Evolutionary conservation across 2,113 vertebrate species (phyloP).

Genomic region (Garra rufa): DNA sequence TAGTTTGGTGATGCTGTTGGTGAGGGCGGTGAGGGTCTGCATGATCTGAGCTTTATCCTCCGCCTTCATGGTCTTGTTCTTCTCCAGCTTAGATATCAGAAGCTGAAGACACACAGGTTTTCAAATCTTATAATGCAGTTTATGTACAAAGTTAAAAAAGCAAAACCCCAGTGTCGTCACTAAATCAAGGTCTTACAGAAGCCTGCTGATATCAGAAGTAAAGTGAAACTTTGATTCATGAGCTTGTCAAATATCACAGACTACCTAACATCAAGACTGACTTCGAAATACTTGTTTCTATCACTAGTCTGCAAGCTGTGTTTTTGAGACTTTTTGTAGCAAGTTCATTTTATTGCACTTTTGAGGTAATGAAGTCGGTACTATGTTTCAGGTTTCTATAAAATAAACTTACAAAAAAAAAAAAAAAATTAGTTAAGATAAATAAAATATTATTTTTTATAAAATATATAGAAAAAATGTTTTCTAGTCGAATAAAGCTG

Average conservation of each 20-base stretch:
- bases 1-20: constrained; percentile 93
- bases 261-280: background rate
- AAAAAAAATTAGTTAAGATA: no score
- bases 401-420: no score
- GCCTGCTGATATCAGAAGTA: background rate
- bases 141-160: background rate
- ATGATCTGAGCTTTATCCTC: constrained; percentile 97
- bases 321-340: no score
- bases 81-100: constrained; percentile 95
- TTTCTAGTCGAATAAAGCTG: no score
- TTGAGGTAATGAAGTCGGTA: no score
- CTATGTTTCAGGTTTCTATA: no score
- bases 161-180: no score
- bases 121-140: background rate
- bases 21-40: constrained; percentile 88
- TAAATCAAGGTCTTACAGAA: background rate
- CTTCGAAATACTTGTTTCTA: background rate
- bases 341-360: no score
- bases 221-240: background rate
- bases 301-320: no score
- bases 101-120: constrained; percentile 75
- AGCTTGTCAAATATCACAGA: background rate
- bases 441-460: no score
- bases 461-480: no score
- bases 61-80: constrained; percentile 91